A percentile compares a stretch with the other conserved stretches of the same genome.
phyloP scores from a whole-genome alignment of 1,140 invertebrate genomes.

The Andricus grossulariae region DNA sequence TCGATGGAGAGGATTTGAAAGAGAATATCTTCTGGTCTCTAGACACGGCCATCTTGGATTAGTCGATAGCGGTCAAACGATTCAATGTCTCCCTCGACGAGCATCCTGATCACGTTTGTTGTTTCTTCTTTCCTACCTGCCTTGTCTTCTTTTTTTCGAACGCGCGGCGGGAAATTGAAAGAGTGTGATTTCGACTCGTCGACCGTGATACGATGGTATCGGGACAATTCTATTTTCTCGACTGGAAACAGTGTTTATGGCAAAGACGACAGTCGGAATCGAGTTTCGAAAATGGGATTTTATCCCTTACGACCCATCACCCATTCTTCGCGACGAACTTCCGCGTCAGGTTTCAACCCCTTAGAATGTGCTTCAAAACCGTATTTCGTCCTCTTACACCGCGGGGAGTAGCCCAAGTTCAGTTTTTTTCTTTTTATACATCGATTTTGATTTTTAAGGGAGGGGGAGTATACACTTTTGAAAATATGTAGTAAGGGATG shows the following conservation, averaged over 20 bases:
- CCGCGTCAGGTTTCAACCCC: constrained; percentile 11
- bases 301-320: constrained; percentile 46
- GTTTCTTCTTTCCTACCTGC: constrained; percentile 49
- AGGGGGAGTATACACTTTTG: neutral
- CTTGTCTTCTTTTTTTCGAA: constrained; percentile 46
- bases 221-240: constrained; percentile 59
- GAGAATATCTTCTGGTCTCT: constrained; percentile 47
- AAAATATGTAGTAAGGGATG: neutral
- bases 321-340: constrained; percentile 35
- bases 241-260: constrained; percentile 63
- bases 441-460: constrained; percentile 24
- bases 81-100: constrained; percentile 70
- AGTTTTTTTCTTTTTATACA: constrained; percentile 20
- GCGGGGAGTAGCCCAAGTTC: neutral
- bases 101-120: constrained; percentile 58
- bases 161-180: constrained; percentile 61
- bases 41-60: constrained; percentile 54
- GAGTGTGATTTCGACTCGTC: constrained; percentile 57
- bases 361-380: constrained; percentile 27
- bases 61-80: constrained; percentile 61
- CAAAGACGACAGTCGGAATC: constrained; percentile 54
- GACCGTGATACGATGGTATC: constrained; percentile 60
- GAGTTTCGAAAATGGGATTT: constrained; percentile 67
- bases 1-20: constrained; percentile 61
- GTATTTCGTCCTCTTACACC: constrained; percentile 12